Evolutionary conservation across 2,113 vertebrate genomes (phyloP).

Genomic region (Ammodytes dubius): DNA sequence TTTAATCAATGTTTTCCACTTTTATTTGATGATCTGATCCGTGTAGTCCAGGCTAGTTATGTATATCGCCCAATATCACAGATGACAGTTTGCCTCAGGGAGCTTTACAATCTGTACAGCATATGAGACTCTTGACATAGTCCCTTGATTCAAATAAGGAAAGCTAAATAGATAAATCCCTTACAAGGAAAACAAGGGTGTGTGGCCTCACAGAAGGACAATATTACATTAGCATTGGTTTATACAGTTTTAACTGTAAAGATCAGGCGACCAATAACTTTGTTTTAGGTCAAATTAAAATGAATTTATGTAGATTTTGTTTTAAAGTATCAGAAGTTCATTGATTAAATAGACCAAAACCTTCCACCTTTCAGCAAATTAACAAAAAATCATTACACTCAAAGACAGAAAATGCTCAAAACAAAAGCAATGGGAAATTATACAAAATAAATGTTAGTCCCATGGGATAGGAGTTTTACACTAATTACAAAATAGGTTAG

Average conservation of each 20-base stretch:
- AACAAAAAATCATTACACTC: neutral
- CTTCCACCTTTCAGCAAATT: neutral
- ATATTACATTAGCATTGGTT: no score
- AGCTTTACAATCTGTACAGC: no score
- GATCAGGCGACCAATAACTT: neutral
- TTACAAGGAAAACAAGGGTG: no score
- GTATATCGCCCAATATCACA: no score
- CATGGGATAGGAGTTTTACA: neutral
- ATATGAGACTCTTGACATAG: no score
- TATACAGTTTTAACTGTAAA: neutral
- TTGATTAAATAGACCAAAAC: neutral
- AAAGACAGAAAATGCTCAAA: neutral
- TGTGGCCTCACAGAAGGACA: no score
- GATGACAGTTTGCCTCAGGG: no score
- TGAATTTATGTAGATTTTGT: neutral
- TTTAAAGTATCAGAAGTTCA: neutral
- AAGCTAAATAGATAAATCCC: no score
- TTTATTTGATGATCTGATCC: neutral
- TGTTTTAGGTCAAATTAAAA: neutral
- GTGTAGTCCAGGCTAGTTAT: no score
- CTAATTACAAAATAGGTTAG: neutral
- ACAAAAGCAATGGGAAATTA: neutral
- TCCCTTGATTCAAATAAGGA: no score
- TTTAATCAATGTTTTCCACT: neutral
- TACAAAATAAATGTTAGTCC: neutral